Evolutionary conservation across 2,113 vertebrate genomes (phyloP).

Genomic region (Zingel zingel): DNA sequence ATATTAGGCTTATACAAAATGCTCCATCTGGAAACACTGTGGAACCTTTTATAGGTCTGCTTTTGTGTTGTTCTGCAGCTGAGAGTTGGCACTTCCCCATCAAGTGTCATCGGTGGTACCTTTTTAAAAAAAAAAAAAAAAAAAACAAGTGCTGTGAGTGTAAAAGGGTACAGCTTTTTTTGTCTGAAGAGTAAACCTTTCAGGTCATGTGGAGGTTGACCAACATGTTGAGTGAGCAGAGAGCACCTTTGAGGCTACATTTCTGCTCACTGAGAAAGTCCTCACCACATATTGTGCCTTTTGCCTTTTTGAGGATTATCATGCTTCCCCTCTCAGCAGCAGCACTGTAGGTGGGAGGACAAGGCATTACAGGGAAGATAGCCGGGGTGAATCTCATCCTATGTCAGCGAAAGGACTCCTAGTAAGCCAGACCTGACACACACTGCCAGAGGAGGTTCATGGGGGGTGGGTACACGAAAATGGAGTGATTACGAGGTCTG

Average conservation of each 20-base stretch:
- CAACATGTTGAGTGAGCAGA: constrained; percentile 8
- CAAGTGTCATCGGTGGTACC: neutral
- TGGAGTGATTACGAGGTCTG: constrained; percentile 53
- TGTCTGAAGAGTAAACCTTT: neutral
- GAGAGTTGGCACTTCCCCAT: neutral
- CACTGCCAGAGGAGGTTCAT: constrained; percentile 35
- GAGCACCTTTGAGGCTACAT: constrained; percentile 19
- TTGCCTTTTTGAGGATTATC: constrained; percentile 52
- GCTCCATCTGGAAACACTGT: too few relatives aligned
- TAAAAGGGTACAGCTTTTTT: neutral
- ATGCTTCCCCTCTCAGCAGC: constrained; percentile 25
- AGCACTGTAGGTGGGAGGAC: constrained; percentile 43
- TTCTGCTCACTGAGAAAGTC: constrained; percentile 16
- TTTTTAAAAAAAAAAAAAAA: neutral
- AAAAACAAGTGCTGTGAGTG: neutral
- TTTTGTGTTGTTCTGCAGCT: neutral
- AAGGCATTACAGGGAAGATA: constrained; percentile 16
- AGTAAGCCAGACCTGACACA: constrained; percentile 41
- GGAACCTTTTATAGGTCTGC: neutral
- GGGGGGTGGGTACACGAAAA: constrained; percentile 27
- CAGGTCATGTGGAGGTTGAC: constrained; percentile 5
- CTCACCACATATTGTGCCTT: constrained; percentile 18
- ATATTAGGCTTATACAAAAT: too few relatives aligned
- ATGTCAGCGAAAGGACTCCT: constrained; percentile 43
- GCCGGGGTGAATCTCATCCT: constrained; percentile 27